phyloP scores from a whole-genome alignment of 2,113 vertebrate genomes.

The Collichthys lucidus region DNA sequence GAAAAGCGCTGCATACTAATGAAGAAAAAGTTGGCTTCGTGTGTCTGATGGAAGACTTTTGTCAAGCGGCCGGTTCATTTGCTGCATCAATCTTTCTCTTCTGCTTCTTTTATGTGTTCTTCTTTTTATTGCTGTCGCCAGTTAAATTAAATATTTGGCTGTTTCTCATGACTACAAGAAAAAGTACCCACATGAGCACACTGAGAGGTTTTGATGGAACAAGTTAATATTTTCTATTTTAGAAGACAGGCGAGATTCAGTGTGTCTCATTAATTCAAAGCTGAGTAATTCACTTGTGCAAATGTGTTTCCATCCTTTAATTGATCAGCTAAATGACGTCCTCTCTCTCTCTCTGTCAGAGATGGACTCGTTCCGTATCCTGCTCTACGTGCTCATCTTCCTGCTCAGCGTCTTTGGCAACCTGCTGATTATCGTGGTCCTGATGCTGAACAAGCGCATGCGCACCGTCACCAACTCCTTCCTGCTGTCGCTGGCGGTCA shows the following conservation, averaged over 20 bases:
- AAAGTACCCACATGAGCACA: not conserved
- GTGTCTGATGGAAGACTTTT: not conserved
- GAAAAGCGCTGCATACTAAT: not conserved
- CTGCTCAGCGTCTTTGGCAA: conserved; percentile 92
- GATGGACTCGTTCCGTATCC: conserved; percentile 87
- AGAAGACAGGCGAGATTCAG: not conserved
- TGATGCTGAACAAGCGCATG: conserved; percentile 91
- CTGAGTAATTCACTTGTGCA: conserved; percentile 31
- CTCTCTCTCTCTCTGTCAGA: conserved; percentile 78
- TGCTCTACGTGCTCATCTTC: conserved; percentile 92
- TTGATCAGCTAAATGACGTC: conserved; percentile 16
- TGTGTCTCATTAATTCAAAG: not conserved
- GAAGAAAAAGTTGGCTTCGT: not conserved
- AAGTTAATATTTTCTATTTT: conserved; percentile 16
- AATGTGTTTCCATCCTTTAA: conserved; percentile 13
- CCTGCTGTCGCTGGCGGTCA: conserved; percentile 93
- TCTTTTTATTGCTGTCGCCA: conserved; percentile 4
- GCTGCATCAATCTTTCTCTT: not conserved
- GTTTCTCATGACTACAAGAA: not conserved
- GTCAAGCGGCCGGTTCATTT: not conserved
- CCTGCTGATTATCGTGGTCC: conserved; percentile 89
- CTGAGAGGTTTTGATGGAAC: conserved; percentile 25
- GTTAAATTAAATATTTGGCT: not conserved
- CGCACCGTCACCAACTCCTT: conserved; percentile 96
- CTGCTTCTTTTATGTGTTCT: conserved; percentile 14